These are phyloP conservation scores for Momotus momota DNA, from an alignment of 2,797 vertebrate genomes.

Conservation along the genomic window DNA sequence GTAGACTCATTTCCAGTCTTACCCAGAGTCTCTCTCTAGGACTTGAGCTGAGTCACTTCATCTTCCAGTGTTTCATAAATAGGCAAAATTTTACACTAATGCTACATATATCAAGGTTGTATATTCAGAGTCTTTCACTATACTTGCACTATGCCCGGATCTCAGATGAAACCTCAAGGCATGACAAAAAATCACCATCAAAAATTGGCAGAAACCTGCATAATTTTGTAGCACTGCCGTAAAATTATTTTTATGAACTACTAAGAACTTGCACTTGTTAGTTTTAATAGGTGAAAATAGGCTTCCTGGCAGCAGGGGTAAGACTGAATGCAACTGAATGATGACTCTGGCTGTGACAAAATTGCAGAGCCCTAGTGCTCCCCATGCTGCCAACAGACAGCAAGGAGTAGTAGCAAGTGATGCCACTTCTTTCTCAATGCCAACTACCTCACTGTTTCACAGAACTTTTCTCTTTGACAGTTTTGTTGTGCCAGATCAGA, in stretches of 20 bases:
- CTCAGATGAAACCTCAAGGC: neutral
- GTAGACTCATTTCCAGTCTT: neutral
- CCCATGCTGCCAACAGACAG: neutral
- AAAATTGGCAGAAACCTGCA: neutral
- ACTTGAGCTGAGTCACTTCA: neutral
- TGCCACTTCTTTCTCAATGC: neutral
- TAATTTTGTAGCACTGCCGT: neutral
- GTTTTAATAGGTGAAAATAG: neutral
- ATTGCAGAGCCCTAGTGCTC: neutral
- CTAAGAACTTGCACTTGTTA: neutral
- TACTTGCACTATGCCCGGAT: neutral
- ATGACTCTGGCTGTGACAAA: neutral
- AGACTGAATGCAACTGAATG: neutral
- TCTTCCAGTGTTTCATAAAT: neutral
- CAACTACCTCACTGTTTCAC: neutral
- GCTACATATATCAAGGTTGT: neutral
- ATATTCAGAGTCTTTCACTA: neutral
- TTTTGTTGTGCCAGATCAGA: neutral
- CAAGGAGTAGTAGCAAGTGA: neutral
- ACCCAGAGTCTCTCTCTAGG: neutral
- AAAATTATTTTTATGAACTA: neutral
- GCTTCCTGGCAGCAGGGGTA: neutral
- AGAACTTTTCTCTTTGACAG: neutral
- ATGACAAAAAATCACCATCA: neutral
- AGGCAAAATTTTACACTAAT: neutral